phyloP scores from a whole-genome alignment of 2,888 invertebrate genomes.

The Drosophila paracracens region DNA sequence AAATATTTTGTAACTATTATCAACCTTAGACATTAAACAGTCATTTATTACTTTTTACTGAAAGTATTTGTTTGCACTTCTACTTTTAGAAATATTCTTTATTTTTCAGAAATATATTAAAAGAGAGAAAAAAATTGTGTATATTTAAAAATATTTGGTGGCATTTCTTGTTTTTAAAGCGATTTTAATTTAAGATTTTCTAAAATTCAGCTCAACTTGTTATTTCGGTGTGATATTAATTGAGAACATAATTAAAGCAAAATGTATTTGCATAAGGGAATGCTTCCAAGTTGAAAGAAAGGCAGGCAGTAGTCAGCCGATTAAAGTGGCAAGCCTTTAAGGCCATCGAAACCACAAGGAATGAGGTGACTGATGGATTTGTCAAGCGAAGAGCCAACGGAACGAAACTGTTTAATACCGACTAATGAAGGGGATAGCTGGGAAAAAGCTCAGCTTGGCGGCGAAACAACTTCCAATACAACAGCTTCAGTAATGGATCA shows the following conservation, averaged over 20 bases:
- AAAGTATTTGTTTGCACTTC: not conserved
- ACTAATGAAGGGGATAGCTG: conserved; percentile 1
- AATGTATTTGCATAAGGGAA: not conserved
- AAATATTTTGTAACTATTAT: not conserved
- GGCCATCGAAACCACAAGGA: not conserved
- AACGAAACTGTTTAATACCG: conserved; percentile 12
- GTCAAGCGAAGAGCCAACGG: conserved; percentile 12
- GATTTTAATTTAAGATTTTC: not conserved
- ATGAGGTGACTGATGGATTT: conserved; percentile 16
- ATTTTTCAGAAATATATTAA: not conserved
- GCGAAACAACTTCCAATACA: conserved; percentile 3
- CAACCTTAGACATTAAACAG: not conserved
- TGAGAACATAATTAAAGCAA: not conserved
- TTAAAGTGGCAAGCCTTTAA: not conserved
- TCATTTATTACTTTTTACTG: not conserved
- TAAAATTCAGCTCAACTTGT: not conserved
- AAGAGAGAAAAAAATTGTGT: not conserved
- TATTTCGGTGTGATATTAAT: not conserved
- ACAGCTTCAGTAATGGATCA: conserved; percentile 29
- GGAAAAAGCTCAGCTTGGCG: not conserved
- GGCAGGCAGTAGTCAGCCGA: not conserved
- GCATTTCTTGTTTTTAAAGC: not conserved
- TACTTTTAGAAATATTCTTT: not conserved
- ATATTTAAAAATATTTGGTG: not conserved
- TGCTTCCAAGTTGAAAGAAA: not conserved